These are phyloP conservation scores for Lumbricus terrestris DNA, from an alignment of 2,888 invertebrate species.

Conservation along the genomic window DNA sequence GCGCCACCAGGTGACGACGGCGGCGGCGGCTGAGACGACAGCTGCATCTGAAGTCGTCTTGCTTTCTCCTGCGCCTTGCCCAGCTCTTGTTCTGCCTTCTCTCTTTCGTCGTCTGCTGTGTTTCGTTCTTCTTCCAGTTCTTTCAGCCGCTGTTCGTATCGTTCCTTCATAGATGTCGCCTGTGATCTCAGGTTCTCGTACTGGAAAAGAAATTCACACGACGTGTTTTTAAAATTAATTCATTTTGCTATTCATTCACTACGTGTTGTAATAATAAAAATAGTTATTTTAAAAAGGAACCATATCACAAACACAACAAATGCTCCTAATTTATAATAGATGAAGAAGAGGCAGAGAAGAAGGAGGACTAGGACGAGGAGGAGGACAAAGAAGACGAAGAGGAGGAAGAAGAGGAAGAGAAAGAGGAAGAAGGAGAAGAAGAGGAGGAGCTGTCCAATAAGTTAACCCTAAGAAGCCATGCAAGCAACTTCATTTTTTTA, in stretches of 20 bases:
- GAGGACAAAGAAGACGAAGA: too few relatives aligned
- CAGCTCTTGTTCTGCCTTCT: conserved; percentile 38
- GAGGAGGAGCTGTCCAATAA: too few relatives aligned
- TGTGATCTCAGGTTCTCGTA: conserved; percentile 52
- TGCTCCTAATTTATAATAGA: too few relatives aligned
- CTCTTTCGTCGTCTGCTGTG: conserved; percentile 38
- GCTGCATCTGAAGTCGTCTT: background rate
- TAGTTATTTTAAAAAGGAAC: background rate
- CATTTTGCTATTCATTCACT: background rate
- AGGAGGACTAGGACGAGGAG: too few relatives aligned
- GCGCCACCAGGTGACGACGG: too few relatives aligned
- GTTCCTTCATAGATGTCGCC: conserved; percentile 51
- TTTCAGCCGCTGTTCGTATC: conserved; percentile 50
- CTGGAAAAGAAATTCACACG: conserved; percentile 39
- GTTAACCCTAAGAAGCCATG: too few relatives aligned
- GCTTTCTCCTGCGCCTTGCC: conserved; percentile 16
- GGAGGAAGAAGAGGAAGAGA: too few relatives aligned
- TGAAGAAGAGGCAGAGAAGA: too few relatives aligned
- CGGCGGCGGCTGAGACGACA: background rate
- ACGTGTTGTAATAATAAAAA: background rate
- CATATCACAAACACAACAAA: background rate
- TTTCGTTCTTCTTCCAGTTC: conserved; percentile 47
- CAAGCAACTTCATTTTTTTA: too few relatives aligned
- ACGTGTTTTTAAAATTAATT: background rate
- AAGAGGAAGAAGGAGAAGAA: too few relatives aligned